Evolutionary conservation across 1,140 invertebrate species (phyloP).

Genomic region (Drosophila leontia): DNA sequence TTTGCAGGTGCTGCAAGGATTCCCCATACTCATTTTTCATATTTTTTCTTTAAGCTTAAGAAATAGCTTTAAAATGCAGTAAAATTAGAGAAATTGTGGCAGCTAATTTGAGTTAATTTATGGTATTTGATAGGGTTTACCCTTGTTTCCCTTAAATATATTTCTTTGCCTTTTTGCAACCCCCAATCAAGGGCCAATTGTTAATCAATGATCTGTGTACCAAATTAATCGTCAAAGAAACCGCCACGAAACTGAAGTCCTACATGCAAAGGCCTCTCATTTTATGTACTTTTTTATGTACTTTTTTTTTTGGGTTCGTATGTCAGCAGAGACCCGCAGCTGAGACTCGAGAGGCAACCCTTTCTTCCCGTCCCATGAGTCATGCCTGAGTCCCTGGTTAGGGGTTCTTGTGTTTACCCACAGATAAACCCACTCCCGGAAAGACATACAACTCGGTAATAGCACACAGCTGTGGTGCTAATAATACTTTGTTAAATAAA

Average conservation of each 20-base stretch:
- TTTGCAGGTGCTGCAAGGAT: background rate
- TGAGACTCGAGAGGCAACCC: slow-evolving; percentile 26
- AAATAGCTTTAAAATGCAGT: background rate
- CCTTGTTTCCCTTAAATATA: background rate
- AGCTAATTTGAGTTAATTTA: slow-evolving; percentile 11
- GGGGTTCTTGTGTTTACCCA: slow-evolving; percentile 61
- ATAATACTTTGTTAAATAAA: slow-evolving; percentile 3
- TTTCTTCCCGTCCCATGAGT: slow-evolving; percentile 18
- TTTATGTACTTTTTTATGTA: slow-evolving; percentile 3
- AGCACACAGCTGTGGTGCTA: slow-evolving; percentile 1
- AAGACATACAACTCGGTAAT: slow-evolving; percentile 8
- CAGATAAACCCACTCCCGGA: slow-evolving; percentile 51
- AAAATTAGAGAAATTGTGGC: background rate
- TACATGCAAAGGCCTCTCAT: slow-evolving; percentile 31
- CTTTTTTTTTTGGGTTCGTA: slow-evolving; percentile 18
- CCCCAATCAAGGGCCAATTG: slow-evolving; percentile 69
- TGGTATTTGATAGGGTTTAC: background rate
- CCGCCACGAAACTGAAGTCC: slow-evolving; percentile 53
- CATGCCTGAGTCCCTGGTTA: slow-evolving; percentile 20
- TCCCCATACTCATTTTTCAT: background rate
- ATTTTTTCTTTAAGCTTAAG: background rate
- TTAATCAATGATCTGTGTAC: slow-evolving; percentile 70
- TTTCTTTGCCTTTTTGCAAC: background rate
- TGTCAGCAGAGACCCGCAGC: slow-evolving; percentile 44
- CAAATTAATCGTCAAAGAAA: slow-evolving; percentile 69